phyloP scores from a whole-genome alignment of 1,140 invertebrate genomes.

The Orius insidiosus region DNA sequence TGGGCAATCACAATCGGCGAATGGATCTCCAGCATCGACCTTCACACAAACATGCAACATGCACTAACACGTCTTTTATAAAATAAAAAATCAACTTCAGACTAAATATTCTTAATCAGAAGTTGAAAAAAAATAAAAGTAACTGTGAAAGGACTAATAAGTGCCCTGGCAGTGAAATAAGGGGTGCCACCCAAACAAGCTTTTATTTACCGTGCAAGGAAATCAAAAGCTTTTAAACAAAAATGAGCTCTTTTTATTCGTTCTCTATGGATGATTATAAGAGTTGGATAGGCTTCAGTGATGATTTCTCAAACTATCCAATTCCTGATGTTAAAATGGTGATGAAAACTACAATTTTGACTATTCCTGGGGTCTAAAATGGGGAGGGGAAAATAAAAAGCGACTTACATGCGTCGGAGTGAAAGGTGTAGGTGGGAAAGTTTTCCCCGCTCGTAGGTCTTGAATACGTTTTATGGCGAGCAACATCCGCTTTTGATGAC shows the following conservation, averaged over 20 bases:
- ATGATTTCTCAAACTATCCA: too few species aligned
- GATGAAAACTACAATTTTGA: neutral
- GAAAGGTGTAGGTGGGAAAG: slow-evolving; percentile 32
- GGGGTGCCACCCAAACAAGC: too few species aligned
- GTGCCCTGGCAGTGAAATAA: too few species aligned
- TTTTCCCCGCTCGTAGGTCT: slow-evolving; percentile 75
- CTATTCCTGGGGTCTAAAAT: neutral
- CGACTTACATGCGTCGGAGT: slow-evolving; percentile 14
- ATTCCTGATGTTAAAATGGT: too few species aligned
- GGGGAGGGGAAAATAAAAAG: neutral
- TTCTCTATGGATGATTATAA: too few species aligned
- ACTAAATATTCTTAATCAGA: too few species aligned
- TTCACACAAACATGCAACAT: slow-evolving; percentile 13
- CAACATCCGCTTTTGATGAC: slow-evolving; percentile 96
- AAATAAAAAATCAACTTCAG: neutral
- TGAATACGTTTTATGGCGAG: slow-evolving; percentile 94
- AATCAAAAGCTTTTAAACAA: too few species aligned
- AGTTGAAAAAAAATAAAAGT: too few species aligned
- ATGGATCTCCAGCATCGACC: slow-evolving; percentile 7
- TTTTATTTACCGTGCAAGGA: too few species aligned
- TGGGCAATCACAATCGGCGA: slow-evolving; percentile 20
- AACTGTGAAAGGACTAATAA: too few species aligned
- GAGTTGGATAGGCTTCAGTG: too few species aligned
- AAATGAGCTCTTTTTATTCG: too few species aligned
- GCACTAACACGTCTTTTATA: slow-evolving; percentile 3